Conservation (phyloP, 2,888 invertebrate species). For the Sipunculus nudus region DNA sequence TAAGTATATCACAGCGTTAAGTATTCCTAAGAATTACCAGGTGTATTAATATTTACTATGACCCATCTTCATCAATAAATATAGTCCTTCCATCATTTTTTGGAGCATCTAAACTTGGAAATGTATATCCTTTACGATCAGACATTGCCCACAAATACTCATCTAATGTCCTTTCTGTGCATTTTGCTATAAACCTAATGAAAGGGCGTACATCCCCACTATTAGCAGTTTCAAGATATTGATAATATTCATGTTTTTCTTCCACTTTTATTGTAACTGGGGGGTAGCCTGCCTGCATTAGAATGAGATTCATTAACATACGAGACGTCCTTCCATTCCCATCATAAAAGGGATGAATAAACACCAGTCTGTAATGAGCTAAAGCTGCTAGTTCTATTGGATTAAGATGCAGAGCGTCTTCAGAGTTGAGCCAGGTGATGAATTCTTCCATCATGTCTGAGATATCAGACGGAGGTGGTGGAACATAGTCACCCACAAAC, state of each 20-base stretch:
- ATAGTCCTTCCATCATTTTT: slow-evolving; percentile 21
- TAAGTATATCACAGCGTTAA: too few species aligned
- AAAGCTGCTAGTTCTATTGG: slow-evolving; percentile 94
- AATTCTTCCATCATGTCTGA: slow-evolving; percentile 85
- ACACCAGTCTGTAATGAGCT: slow-evolving; percentile 95
- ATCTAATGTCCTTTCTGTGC: slow-evolving; percentile 86
- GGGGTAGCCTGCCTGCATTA: slow-evolving; percentile 92
- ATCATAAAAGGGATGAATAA: slow-evolving; percentile 96
- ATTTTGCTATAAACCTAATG: slow-evolving; percentile 91
- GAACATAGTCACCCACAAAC: slow-evolving; percentile 93
- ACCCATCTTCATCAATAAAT: too few species aligned
- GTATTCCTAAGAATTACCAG: too few species aligned
- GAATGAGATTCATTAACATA: slow-evolving; percentile 92
- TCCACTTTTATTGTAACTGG: slow-evolving; percentile 94
- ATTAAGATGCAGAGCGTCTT: slow-evolving; percentile 84
- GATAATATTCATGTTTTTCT: slow-evolving; percentile 77
- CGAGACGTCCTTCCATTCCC: slow-evolving; percentile 96
- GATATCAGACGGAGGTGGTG: slow-evolving; percentile 86
- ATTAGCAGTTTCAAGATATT: slow-evolving; percentile 88
- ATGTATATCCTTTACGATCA: slow-evolving; percentile 65
- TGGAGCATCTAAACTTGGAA: slow-evolving; percentile 4
- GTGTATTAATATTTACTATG: too few species aligned
- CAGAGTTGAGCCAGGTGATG: slow-evolving; percentile 88
- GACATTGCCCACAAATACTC: slow-evolving; percentile 86
- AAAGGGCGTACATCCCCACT: slow-evolving; percentile 95